Base-by-base conservation (phyloP, 2,113 vertebrate genomes). In the Oostethus manadensis region DNA sequence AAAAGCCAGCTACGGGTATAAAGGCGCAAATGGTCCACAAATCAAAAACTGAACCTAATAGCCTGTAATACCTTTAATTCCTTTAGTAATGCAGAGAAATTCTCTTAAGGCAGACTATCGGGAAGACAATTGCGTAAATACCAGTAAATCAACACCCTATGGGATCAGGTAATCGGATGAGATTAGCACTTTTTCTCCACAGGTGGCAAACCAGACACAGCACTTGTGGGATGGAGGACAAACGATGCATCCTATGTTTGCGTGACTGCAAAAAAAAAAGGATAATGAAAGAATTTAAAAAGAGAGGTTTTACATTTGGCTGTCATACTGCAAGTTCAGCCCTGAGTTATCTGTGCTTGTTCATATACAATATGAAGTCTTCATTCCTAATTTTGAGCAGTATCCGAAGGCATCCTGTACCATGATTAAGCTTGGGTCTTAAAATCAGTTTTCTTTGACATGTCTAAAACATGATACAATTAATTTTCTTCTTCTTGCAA, bases 101-200 rank as follows among this genome's bases (percentile, higher is more conserved):
- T 51, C 23, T 6, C 55, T 73, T 68, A 49, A 45, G 46, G 48
- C 38, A 60, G 53, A 59, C 21, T 13, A 47, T 64, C 22, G 56
- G 8, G 50, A 44, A 57, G n/a, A 42, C 53, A 62, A 49, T 71
- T 76, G 47, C 68, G 40, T 51, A 51, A 38, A 56, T 43, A 53
- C 56, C 60, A 65, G 49, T 29, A 71, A 57, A 67, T 72, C 62
- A 72, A 51, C 60, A 40, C 26, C n/a, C 56, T 66, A 59, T 62
- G 57, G 55, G 77, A 62, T 60, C 22, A 51, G 62, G 38, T 74
- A 68, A 77, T 54, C 69, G 58, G 60, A 29, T 62, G 40, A 70
- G 49, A 57, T 64, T 58, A 50, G 43, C 26, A 63, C 15, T 16
- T 58, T 72, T 62, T 65, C 50, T 71, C 58, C 38, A 20, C 20